phyloP scores from a whole-genome alignment of 2,888 invertebrate genomes.

The Cyrtodaria siliqua region DNA sequence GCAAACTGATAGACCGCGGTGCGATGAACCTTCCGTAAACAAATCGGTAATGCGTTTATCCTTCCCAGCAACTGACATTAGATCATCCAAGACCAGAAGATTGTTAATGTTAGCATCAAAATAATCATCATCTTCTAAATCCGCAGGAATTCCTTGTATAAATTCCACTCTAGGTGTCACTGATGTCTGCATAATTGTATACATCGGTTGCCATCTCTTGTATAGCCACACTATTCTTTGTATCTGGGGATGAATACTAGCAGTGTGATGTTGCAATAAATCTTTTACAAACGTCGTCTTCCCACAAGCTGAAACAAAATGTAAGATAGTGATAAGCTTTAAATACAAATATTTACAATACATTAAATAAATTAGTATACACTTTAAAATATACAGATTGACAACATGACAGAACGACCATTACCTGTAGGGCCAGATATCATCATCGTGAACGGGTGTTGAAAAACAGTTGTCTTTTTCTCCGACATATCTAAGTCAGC shows the following conservation, averaged over 20 bases:
- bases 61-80: slow-evolving; percentile 11
- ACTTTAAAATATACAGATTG: too few species aligned
- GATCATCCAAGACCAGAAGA: slow-evolving; percentile 35
- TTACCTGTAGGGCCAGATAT: not conserved
- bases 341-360: too few species aligned
- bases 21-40: slow-evolving; percentile 35
- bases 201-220: slow-evolving; percentile 31
- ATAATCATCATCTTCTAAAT: slow-evolving; percentile 40
- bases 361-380: too few species aligned
- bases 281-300: slow-evolving; percentile 18
- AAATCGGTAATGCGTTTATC: slow-evolving; percentile 18
- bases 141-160: slow-evolving; percentile 38
- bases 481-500: too few species aligned
- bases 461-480: not conserved
- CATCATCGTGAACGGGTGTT: not conserved
- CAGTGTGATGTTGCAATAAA: not conserved
- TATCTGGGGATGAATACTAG: not conserved
- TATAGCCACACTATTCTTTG: slow-evolving; percentile 33
- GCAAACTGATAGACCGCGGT: slow-evolving; percentile 25
- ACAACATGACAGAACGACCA: too few species aligned
- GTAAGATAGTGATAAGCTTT: not conserved
- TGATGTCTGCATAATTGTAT: slow-evolving; percentile 9
- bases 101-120: slow-evolving; percentile 39
- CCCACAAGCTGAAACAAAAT: slow-evolving; percentile 3
- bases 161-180: slow-evolving; percentile 41